These are phyloP conservation scores for Gallinago jamesoni DNA, from an alignment of 2,113 vertebrate genomes.

Conservation along the genomic window DNA sequence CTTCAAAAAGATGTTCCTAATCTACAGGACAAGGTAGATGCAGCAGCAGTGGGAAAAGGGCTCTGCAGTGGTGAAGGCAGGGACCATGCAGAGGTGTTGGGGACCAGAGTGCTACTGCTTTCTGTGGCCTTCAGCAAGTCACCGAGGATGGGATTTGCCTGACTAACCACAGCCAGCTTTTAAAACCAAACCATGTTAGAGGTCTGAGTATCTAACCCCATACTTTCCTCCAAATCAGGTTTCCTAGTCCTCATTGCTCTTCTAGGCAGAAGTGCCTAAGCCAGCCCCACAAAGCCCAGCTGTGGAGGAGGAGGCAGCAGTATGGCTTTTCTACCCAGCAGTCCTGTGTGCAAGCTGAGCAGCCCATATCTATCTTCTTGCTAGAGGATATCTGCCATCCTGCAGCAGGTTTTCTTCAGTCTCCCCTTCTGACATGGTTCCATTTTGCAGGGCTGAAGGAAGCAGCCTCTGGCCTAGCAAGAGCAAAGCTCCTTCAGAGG, in stretches of 20 bases:
- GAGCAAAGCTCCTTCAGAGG: neutral
- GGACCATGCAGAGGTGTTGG: neutral
- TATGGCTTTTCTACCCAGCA: neutral
- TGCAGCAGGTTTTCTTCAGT: neutral
- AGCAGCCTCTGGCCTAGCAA: neutral
- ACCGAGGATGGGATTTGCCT: neutral
- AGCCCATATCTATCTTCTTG: neutral
- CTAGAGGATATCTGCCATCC: neutral
- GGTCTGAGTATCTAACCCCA: neutral
- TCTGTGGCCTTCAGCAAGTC: neutral
- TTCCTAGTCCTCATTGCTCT: neutral
- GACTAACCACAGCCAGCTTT: neutral
- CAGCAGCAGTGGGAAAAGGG: neutral
- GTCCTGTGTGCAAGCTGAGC: neutral
- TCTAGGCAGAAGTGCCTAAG: neutral
- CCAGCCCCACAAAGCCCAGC: neutral
- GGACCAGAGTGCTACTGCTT: neutral
- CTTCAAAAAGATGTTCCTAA: neutral
- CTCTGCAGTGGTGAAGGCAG: neutral
- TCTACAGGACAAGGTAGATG: neutral
- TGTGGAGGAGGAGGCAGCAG: neutral
- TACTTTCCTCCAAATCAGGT: neutral
- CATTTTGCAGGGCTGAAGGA: neutral
- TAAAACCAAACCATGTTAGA: neutral
- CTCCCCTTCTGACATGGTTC: neutral